Evolutionary conservation across 2,113 vertebrate genomes (phyloP).

Genomic region (Archocentrus centrarchus): DNA sequence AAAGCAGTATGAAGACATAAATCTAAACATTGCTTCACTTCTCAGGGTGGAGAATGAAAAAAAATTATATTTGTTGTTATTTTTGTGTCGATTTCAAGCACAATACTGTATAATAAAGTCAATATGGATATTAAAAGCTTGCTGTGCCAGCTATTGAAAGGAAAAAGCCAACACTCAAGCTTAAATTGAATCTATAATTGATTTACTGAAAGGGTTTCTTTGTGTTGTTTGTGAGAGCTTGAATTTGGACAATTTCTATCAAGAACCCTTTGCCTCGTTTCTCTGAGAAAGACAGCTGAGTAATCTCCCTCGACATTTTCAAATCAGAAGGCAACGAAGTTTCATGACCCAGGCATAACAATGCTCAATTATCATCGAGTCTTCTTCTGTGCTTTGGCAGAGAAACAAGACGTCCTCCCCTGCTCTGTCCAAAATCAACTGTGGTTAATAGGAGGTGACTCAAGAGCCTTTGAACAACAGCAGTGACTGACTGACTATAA

Average conservation of each 20-base stretch:
- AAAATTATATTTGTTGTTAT: constrained; percentile 6
- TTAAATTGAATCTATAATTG: constrained; percentile 24
- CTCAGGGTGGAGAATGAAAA: not conserved
- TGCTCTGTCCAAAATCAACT: constrained; percentile 8
- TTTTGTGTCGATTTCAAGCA: constrained; percentile 11
- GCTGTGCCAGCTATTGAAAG: constrained; percentile 8
- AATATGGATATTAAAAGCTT: constrained; percentile 39
- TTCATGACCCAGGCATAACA: constrained; percentile 18
- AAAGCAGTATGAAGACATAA: constrained; percentile 11
- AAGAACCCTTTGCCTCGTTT: not conserved
- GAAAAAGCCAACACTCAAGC: not conserved
- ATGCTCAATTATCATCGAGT: constrained; percentile 27
- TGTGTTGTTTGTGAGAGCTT: not conserved
- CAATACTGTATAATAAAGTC: not conserved
- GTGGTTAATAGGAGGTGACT: constrained; percentile 30
- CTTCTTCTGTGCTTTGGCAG: not conserved
- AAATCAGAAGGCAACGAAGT: constrained; percentile 45
- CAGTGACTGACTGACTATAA: constrained; percentile 12
- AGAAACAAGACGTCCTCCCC: constrained; percentile 17
- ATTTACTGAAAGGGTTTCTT: not conserved
- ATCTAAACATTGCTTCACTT: constrained; percentile 25
- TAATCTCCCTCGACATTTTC: constrained; percentile 53
- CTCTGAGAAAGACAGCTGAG: constrained; percentile 20
- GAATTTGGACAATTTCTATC: constrained; percentile 8
- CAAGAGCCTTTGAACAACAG: constrained; percentile 25